Evolutionary conservation across 92 coral and sea anemone genomes (phyloP), one percentile per base, ranked within the genome.

Genomic region (Epizoanthus illoricatus): DNA sequence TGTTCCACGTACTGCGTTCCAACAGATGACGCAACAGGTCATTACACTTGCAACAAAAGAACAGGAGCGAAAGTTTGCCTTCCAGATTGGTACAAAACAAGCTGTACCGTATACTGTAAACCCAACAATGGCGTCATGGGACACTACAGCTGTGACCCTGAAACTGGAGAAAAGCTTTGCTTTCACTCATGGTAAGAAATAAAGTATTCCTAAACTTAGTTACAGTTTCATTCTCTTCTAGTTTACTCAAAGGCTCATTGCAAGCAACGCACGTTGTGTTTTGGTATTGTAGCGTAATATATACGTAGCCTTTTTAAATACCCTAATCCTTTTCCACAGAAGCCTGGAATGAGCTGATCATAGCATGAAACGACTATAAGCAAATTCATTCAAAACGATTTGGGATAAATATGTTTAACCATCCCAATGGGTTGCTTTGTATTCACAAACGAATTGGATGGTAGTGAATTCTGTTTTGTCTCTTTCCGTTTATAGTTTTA

Each of bases 1-100:
- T 84, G 87, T 54, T 42, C 13, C 18, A 65, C 33, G 28, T 79
- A 16, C 69, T 79, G 84, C 69, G 33, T n/a, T 19, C 40, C 67
- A 63, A 56, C 57, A 16, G 33, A 65, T 19, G 92, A 86, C 20
- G 86, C 67, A 20, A 54, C 19, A 5, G 97, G 97, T 17, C 52
- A 45, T 45, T 45, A 45, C 52, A 33, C 21, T 1, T 75, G 81
- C 21, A 57, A 75, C 63, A 3, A 52, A 23, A 20, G 16, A 20
- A 64, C 74, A 47, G 84, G 84, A 7, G n/a, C 40, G 5, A 80
- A 65, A 40, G 18, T 40, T 16, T 80, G 84, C 52, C 42, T 17
- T 18, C 61, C 20, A 6, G 9, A 80, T 13, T 81, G 85, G 85
- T 73, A 64, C 19, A 78, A 61, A 0, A 41, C 74, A 42, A 87